Base-by-base conservation (phyloP, 2,888 invertebrate genomes). In the Cosmia pyralina region DNA sequence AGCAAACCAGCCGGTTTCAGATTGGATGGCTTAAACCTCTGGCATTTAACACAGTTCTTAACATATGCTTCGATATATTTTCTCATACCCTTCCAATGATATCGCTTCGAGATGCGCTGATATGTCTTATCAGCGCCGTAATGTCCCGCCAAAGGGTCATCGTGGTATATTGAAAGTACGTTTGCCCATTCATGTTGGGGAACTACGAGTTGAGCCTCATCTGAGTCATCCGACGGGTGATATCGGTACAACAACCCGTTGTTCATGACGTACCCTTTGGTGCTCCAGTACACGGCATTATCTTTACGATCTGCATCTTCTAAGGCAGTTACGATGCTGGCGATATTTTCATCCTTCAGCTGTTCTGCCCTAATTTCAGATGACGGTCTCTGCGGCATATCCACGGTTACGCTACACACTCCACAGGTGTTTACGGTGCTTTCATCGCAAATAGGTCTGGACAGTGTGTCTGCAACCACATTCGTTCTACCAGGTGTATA, bases 11-110 rank as follows among this genome's bases (percentile, higher is more conserved):
- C 81, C 1, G 91, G 91, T 69, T 90, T 91, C 15, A 81, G 69
- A 59, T 91, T 91, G 0, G 72, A 84, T 1, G 85, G 75, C 72
- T 91, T 91, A 58, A 88, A 92, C 11, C 86, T 60, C 70, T 92
- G 90, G 69, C 91, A 92, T 48, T 22, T 53, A 28, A 65, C 15
- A 22, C 67, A 62, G 38, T 55, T 67, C 67, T 67, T 72, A 38
- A n/a, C 55, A 57, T 57, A 72, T 15, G 34, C 55, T 28, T 8
- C 86, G 84, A 71, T 63, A 34, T 64, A 70, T 41, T 64, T 63
- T 10, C 57, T 19, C 90, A 91, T 6, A 90, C 55, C 66, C 28
- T 55, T 66, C 55, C 66, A 66, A 55, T 57, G 55, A 44, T 66
- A 44, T 65, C 72, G 57, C 52, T 64, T 50, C 34, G 52, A 28